Percentiles rank a stretch among this genome's conserved stretches.
phyloP scores from a whole-genome alignment of 2,797 vertebrate species.

The Acanthurus lineatus region DNA sequence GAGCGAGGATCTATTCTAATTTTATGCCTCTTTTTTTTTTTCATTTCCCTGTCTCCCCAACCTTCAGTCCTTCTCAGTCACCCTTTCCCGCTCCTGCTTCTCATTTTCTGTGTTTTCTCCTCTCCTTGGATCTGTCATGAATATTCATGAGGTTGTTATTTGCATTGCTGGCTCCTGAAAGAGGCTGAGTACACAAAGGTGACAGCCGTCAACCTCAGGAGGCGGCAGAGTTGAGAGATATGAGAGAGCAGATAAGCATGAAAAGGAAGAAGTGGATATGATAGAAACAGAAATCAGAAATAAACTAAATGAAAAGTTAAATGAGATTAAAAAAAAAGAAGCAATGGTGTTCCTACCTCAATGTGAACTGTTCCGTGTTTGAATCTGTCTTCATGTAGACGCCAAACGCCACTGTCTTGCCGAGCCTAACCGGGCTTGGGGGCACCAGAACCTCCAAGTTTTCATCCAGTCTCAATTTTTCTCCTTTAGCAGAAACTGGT shows the following conservation, averaged over 20 bases:
- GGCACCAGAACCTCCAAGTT: constrained; percentile 90
- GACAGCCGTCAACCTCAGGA: constrained; percentile 71
- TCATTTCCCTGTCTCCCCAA: constrained; percentile 24
- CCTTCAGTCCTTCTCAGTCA: constrained; percentile 40
- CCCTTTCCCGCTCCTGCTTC: constrained; percentile 38
- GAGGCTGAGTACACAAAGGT: constrained; percentile 72
- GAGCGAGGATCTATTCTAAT: constrained; percentile 17
- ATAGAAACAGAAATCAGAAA: constrained; percentile 28
- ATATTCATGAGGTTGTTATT: constrained; percentile 77
- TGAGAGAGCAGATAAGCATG: constrained; percentile 38
- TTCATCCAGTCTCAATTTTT: constrained; percentile 88
- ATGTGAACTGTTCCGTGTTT: constrained; percentile 89
- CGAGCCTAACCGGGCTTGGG: constrained; percentile 90
- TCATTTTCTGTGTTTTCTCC: constrained; percentile 60
- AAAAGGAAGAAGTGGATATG: constrained; percentile 35
- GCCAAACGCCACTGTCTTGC: constrained; percentile 90
- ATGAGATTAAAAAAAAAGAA: constrained; percentile 15
- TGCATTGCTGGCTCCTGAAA: constrained; percentile 74
- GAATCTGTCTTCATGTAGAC: constrained; percentile 89
- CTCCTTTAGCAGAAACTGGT: constrained; percentile 83
- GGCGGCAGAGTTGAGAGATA: constrained; percentile 54
- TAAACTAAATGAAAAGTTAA: constrained; percentile 17
- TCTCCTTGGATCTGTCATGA: constrained; percentile 50
- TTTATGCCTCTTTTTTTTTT: constrained; percentile 17
- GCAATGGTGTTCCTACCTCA: constrained; percentile 87